Evolutionary conservation across 2,888 invertebrate species (phyloP), one percentile per base, ranked within the genome.

Genomic region (Gymnosoma rotundatum): DNA sequence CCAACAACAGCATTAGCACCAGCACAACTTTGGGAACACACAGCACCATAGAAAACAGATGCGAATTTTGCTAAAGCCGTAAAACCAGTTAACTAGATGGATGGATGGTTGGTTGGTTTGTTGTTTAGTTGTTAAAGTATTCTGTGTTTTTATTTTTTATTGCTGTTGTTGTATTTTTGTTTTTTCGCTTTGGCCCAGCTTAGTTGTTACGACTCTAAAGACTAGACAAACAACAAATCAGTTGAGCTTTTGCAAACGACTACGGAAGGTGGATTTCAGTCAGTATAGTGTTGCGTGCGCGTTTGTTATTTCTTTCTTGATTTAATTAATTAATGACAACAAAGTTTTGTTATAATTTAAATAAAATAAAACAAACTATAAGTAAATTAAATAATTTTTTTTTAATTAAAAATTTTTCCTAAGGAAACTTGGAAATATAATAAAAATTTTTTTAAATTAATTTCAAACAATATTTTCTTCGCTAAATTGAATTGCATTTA

Each of bases 211-310:
- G 73, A 74, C 63, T 73, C 66, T 67, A 61, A 18, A 60, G 79
- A 81, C 83, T 80, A 80, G 80, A 83, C 81, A 81, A 81, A 73
- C 84, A 83, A 84, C 73, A 81, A 84, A 88, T 90, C 88, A 90
- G 90, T 90, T 89, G 89, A 91, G 91, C 89, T 90, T 89, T 90
- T 89, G 88, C 87, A 89, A 89, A 88, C 88, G 88, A 89, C 89
- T 88, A 87, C 87, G 89, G 87, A 89, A 88, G 88, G 85, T 88
- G 89, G 88, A 83, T 73, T 67, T 83, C 73, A 79, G 60, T 52
- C 66, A 70, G 64, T 75, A 70, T 32, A 66, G 72, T 83, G 78
- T 85, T 85, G 86, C 86, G 86, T 86, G 86, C 86, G 87, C 88
- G 84, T 74, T 64, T 81, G 78, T 73, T 38, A 66, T 79, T 63